These are phyloP conservation scores for Lutjanus argentimaculatus DNA, from an alignment of 2,797 vertebrate genomes.

Conservation along the genomic window DNA sequence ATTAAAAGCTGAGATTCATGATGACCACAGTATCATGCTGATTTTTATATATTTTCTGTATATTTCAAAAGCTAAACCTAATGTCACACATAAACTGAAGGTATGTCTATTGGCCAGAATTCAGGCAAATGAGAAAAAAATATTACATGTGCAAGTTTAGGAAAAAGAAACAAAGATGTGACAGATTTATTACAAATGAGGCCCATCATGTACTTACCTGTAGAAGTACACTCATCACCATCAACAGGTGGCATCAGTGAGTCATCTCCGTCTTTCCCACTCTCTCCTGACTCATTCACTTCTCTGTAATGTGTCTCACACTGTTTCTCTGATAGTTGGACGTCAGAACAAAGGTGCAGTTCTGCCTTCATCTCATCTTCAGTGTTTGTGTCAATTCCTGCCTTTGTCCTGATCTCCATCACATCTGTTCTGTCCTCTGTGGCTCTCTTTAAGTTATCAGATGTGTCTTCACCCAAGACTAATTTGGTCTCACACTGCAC, in stretches of 20 bases:
- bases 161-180: not conserved
- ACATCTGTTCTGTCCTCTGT: not conserved
- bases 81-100: not conserved
- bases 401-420: slow-evolving; percentile 7
- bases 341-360: slow-evolving; percentile 10
- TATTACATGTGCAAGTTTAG: not conserved
- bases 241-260: slow-evolving; percentile 2
- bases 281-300: slow-evolving; percentile 9
- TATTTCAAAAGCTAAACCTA: not conserved
- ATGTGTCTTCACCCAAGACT: not conserved
- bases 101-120: not conserved
- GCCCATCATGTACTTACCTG: slow-evolving; percentile 35
- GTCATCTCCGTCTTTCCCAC: slow-evolving; percentile 2
- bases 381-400: accelerated
- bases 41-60: not conserved
- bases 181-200: not conserved
- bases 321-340: not conserved
- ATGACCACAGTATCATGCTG: not conserved
- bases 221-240: not conserved
- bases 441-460: slow-evolving; percentile 18
- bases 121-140: not conserved
- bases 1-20: not conserved
- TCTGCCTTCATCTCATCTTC: slow-evolving; percentile 20
- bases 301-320: not conserved
- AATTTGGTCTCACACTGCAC: slow-evolving; percentile 21